Conservation (phyloP, 2,797 vertebrate species). For the Pantherophis vulpinus region DNA sequence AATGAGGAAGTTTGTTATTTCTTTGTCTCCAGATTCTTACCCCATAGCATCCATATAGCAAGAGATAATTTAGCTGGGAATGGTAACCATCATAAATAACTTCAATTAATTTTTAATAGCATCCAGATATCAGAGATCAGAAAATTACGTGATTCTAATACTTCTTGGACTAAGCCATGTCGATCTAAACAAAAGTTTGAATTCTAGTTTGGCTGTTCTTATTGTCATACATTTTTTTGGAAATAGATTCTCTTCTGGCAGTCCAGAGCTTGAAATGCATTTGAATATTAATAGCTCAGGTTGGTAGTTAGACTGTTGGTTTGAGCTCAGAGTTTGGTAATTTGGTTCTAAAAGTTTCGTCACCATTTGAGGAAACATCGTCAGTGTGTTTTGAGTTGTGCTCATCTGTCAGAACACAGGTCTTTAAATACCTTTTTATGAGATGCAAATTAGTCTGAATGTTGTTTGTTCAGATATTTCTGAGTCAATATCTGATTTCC, state of each 20-base stretch:
- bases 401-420: no score
- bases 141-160: background rate
- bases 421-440: no score
- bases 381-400: no score
- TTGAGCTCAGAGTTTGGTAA: no score
- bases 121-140: background rate
- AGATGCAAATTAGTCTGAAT: no score
- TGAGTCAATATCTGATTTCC: no score
- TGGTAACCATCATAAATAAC: background rate
- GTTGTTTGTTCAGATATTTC: no score
- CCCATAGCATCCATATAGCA: background rate
- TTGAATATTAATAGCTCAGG: no score
- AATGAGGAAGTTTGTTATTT: background rate
- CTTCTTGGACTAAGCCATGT: background rate
- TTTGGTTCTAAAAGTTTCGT: no score
- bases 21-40: background rate
- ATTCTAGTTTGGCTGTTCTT: background rate
- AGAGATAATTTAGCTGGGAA: background rate
- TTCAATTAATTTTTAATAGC: background rate
- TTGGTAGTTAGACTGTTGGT: no score
- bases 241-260: background rate
- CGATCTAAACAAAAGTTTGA: background rate
- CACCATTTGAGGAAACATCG: no score
- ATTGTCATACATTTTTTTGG: constrained; percentile 20
- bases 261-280: background rate